phyloP scores from a whole-genome alignment of 92 coral and sea anemone genomes.

The Phymanthus crucifer region DNA sequence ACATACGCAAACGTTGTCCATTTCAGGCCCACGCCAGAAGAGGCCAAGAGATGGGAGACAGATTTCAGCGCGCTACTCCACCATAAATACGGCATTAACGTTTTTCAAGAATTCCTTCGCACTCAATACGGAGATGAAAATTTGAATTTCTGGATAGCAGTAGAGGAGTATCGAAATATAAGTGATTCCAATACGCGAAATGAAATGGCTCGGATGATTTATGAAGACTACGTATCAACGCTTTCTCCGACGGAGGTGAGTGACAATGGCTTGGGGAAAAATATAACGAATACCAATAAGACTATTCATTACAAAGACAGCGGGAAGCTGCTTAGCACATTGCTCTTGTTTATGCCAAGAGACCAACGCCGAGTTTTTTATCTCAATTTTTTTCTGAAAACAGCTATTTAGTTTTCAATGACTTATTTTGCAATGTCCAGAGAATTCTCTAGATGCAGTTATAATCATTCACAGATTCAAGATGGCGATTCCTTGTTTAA shows the following conservation, averaged over 20 bases:
- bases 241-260: slow-evolving; percentile 97
- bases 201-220: slow-evolving; percentile 82
- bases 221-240: slow-evolving; percentile 94
- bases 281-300: background rate
- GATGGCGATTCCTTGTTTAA: no score
- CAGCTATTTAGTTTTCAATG: no score
- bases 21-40: slow-evolving; percentile 84
- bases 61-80: slow-evolving; percentile 72
- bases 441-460: no score
- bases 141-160: slow-evolving; percentile 93
- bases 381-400: no score
- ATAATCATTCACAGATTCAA: no score
- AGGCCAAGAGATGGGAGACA: slow-evolving; percentile 77
- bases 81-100: slow-evolving; percentile 78
- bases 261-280: background rate
- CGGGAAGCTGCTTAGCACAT: no score
- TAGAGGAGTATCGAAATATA: slow-evolving; percentile 75
- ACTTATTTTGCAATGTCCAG: no score
- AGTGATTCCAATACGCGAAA: slow-evolving; percentile 43
- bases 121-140: slow-evolving; percentile 93
- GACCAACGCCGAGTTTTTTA: no score
- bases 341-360: no score
- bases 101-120: slow-evolving; percentile 91
- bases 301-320: no score
- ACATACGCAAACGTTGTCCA: background rate